Evolutionary conservation across 37 sponge, comb jelly and placozoan species (phyloP).

Genomic region (Agelas oroides): DNA sequence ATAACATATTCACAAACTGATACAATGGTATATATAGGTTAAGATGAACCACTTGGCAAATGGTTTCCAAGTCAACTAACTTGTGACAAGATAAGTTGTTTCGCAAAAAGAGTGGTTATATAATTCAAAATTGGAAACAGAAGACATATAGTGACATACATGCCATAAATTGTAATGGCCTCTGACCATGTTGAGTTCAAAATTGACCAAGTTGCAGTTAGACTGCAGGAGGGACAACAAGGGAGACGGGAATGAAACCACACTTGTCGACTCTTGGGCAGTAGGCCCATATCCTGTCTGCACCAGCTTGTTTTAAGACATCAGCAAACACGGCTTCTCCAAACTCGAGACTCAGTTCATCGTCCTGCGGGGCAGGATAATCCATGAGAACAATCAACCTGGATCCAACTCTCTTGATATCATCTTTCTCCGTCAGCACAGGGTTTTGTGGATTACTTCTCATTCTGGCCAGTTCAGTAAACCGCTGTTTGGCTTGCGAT

Average conservation of each 20-base stretch:
- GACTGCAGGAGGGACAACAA: constrained; percentile 78
- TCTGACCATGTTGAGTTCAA: too few relatives aligned
- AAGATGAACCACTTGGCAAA: too few relatives aligned
- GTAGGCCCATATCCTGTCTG: constrained; percentile 82
- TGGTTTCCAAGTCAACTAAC: too few relatives aligned
- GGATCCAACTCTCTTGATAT: constrained; percentile 73
- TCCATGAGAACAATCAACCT: constrained; percentile 80
- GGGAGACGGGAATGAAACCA: constrained; percentile 74
- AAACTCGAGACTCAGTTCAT: constrained; percentile 74
- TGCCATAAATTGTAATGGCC: too few relatives aligned
- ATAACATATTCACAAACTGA: too few relatives aligned
- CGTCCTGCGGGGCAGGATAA: constrained; percentile 68
- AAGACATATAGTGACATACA: too few relatives aligned
- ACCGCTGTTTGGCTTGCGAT: constrained; percentile 69
- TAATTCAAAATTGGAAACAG: too few relatives aligned
- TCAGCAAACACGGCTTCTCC: constrained; percentile 78
- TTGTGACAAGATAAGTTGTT: too few relatives aligned
- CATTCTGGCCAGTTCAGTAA: constrained; percentile 72
- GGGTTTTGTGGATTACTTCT: constrained; percentile 65
- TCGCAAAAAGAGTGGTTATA: too few relatives aligned
- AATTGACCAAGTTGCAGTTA: too few relatives aligned
- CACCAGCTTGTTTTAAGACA: constrained; percentile 68
- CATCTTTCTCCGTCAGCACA: constrained; percentile 72
- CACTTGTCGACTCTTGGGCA: constrained; percentile 62
- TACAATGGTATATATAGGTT: too few relatives aligned